phyloP scores from a whole-genome alignment of 1,140 invertebrate species.

The Calliopsis andreniformis region DNA sequence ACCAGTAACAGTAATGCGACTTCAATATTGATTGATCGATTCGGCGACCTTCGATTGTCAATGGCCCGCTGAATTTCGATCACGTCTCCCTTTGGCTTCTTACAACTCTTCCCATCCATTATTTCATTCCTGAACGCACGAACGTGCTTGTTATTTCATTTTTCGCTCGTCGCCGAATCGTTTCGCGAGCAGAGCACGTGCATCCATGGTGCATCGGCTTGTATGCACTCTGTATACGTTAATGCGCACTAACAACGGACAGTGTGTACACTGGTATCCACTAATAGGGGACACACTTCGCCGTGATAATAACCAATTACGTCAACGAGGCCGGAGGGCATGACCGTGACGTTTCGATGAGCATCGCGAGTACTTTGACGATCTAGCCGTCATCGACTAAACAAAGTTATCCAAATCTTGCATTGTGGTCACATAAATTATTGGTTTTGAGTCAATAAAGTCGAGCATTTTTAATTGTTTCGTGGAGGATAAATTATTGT shows the following conservation, averaged over 20 bases:
- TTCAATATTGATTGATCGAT: neutral
- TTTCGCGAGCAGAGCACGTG: conserved; percentile 42
- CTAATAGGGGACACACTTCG: conserved; percentile 50
- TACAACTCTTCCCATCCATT: neutral
- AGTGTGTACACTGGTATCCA: conserved; percentile 45
- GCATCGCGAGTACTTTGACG: neutral
- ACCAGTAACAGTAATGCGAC: too few species aligned
- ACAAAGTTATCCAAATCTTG: neutral
- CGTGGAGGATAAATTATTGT: too few species aligned
- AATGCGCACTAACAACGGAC: conserved; percentile 43
- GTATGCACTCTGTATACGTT: conserved; percentile 22
- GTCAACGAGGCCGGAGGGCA: conserved; percentile 41
- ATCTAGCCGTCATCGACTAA: neutral
- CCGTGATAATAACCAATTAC: conserved; percentile 56
- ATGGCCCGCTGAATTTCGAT: neutral
- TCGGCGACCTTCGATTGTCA: neutral
- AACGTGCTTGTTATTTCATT: conserved; percentile 11
- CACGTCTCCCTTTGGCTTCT: neutral
- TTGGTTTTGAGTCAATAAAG: too few species aligned
- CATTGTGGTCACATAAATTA: too few species aligned
- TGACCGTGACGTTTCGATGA: conserved; percentile 45
- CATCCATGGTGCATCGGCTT: conserved; percentile 14
- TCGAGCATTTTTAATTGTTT: too few species aligned
- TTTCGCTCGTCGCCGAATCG: conserved; percentile 28
- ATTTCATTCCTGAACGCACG: neutral